phyloP scores from a whole-genome alignment of 2,888 invertebrate genomes.

The Odontocolon sp. region DNA sequence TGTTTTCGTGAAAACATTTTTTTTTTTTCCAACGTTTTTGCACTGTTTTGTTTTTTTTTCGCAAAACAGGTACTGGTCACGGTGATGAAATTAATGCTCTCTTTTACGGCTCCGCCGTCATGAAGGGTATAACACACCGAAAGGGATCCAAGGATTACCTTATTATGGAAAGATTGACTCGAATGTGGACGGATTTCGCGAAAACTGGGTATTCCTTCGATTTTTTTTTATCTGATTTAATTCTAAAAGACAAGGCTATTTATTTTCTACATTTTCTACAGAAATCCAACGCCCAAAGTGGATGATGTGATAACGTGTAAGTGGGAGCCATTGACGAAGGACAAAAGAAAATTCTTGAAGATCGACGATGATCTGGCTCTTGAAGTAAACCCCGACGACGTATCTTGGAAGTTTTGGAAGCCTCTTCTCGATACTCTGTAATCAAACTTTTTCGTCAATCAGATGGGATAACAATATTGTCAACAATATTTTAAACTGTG shows the following conservation, averaged over 20 bases:
- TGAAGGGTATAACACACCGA: conserved; percentile 40
- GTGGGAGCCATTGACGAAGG: conserved; percentile 65
- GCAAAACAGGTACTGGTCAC: conserved; percentile 82
- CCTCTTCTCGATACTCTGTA: conserved; percentile 33
- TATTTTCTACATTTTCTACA: conserved; percentile 44
- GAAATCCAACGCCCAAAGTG: conserved; percentile 69
- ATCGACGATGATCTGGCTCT: conserved; percentile 63
- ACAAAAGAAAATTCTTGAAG: conserved; percentile 64
- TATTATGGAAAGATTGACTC: conserved; percentile 67
- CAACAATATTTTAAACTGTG: too few species aligned
- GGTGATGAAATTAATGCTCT: conserved; percentile 85
- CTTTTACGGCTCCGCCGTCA: conserved; percentile 77
- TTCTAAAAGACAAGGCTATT: background rate
- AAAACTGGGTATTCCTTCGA: conserved; percentile 69
- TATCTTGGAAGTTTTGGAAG: conserved; percentile 63
- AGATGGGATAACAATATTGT: too few species aligned
- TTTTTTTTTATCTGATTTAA: background rate
- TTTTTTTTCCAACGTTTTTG: too few species aligned
- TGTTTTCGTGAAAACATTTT: too few species aligned
- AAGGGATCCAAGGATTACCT: conserved; percentile 67
- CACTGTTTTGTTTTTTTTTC: conserved; percentile 2
- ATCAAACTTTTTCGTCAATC: too few species aligned
- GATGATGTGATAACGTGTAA: conserved; percentile 61
- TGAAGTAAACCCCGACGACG: conserved; percentile 50
- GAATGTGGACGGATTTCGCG: conserved; percentile 75